Base-by-base conservation (phyloP, 1,140 invertebrate species). In the Formica exsecta region DNA sequence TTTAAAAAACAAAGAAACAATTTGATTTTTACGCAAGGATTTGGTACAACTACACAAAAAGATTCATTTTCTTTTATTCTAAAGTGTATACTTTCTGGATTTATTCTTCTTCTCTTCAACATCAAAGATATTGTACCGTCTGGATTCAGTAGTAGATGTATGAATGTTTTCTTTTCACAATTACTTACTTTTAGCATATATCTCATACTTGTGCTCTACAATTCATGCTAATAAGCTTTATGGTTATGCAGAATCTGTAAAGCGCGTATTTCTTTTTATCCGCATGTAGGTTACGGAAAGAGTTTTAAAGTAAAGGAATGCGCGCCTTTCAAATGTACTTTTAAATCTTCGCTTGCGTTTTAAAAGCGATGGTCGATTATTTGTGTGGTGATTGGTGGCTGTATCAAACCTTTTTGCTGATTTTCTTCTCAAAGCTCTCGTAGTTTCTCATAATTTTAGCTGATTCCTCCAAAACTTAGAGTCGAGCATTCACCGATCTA, bases 341-440 rank as follows among this genome's bases (percentile, higher is more conserved):
- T 83, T 36, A 73, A 83, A 73, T 61, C 54, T 73, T 83, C 6
- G 36, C 25, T n/a, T 51, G 16, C 38, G 19, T n/a, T 19, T 80
- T 80, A 73, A 22, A 11, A 25, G 66, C 13, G 68, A 36, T 71
- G 38, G 36, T 68, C 70, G 68, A 85, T 70, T 41, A 16, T 57
- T 76, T 74, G 57, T 38, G 38, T 44, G 41, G 22, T 25, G 68
- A 88, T 64, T 84, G 87, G 80, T 88, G 87, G 87, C 89, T 92
- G 79, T 71, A 91, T 88, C 70, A 29, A 76, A 44, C 77, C 75
- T 74, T 66, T 57, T 66, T 80, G 36, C 38, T 81, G 38, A 81
- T 51, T 81, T 71, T 80, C 41, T 44, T 11, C 57, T 64, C 36
- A 29, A 44, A 75, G 86, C 48, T 51, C 65, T 29, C 71, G 61